Base-by-base conservation (phyloP, 2,888 invertebrate species). In the Halictus ligatus region DNA sequence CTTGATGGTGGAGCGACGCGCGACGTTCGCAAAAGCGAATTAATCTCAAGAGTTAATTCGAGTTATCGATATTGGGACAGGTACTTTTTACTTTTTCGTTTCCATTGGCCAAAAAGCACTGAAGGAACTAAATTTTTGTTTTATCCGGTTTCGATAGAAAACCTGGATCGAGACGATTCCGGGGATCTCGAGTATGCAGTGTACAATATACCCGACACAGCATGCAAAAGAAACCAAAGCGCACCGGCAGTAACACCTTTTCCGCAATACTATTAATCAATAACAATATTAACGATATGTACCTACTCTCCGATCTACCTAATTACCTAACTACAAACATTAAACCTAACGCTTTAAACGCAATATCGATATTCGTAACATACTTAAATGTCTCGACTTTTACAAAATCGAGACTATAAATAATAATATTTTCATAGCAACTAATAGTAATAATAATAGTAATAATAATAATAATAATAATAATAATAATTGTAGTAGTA, bases 271-370 rank as follows among this genome's bases (percentile, higher is more conserved):
- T 94, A 94, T 92, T 92, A 92, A 92, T 92, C 88, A 90, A 91
- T 92, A 92, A 93, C 93, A 92, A 93, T 94, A 91, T 92, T 93
- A 94, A 91, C 90, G 94, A 94, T 94, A 94, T 94, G 94, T 94
- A 91, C 81, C 92, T 92, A 92, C 90, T 88, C 87, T 87, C 93
- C 89, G 87, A 88, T 85, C 92, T 92, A 91, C 84, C 90, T 91
- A 91, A 74, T 81, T 84, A 81, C 87, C 91, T 93, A 93, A 91
- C 91, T 92, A 93, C 91, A 90, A 91, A 93, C 91, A 92, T 93
- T 92, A 92, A 91, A 91, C 91, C 92, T 94, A 93, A 91, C 91
- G 89, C 85, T 90, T 93, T 93, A 92, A 94, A 93, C 92, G 89
- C 91, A 93, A 93, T 89, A 87, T 89, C 83, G 80, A 43, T 85